Evolutionary conservation across 1,140 invertebrate species (phyloP).

Genomic region (Ceratoteleas bidentatus): DNA sequence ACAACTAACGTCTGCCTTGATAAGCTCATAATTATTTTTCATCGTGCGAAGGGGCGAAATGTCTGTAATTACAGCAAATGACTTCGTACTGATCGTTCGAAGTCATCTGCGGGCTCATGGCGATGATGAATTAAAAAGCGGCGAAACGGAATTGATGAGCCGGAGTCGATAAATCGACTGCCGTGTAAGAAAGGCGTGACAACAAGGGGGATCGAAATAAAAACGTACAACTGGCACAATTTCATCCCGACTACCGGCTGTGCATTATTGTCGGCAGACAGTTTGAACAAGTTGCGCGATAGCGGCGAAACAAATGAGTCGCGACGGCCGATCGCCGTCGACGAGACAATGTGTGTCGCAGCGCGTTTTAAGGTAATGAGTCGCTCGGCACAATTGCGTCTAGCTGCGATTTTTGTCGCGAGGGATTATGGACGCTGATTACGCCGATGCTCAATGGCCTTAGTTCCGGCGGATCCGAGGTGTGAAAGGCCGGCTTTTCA

Average conservation of each 20-base stretch:
- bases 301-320: constrained; percentile 61
- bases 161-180: too few species aligned
- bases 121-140: too few species aligned
- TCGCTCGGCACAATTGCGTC: constrained; percentile 42
- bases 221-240: constrained; percentile 28
- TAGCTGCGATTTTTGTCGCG: constrained; percentile 46
- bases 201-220: neutral
- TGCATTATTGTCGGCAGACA: constrained; percentile 56
- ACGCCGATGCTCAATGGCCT: constrained; percentile 22
- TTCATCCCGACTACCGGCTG: constrained; percentile 18
- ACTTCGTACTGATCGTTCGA: too few species aligned
- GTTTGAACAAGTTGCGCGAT: constrained; percentile 60
- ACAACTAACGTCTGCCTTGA: too few species aligned
- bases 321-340: constrained; percentile 54
- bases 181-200: too few species aligned
- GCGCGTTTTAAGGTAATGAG: constrained; percentile 60
- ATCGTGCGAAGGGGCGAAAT: too few species aligned
- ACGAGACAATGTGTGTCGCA: constrained; percentile 58
- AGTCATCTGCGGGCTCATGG: too few species aligned
- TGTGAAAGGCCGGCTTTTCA: constrained; percentile 19
- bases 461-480: constrained; percentile 6
- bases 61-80: too few species aligned
- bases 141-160: too few species aligned
- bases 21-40: too few species aligned
- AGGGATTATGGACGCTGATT: constrained; percentile 42